Base-by-base conservation (phyloP, 2,888 invertebrate genomes). In the Phoenoteleia sp. region DNA sequence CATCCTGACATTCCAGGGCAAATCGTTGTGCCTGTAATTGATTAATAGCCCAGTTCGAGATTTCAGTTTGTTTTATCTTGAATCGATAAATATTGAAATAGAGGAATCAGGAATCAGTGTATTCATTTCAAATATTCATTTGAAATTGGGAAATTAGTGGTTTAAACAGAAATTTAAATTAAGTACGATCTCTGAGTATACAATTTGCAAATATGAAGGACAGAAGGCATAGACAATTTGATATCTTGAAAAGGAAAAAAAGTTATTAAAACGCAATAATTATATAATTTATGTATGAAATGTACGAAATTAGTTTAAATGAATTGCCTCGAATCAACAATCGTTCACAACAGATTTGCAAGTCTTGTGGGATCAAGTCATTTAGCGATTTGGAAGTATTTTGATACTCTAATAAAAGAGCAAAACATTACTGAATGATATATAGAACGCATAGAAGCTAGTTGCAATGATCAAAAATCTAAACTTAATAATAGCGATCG, bases 1-100 rank as follows among this genome's bases (percentile, higher is more conserved):
- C 94, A 97, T 98, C 88, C 98, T 95, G 87, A 98, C 96, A 94
- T 98, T 98, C 98, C 98, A 98, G 75, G 98, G 97, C 93, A 98
- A 95, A 94, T 98, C 98, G 94, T 98, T 97, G 94, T 98, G 98
- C 85, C 95, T 94, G 89, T 7, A 87, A 88, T 71, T 66, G 42
- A 84, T 75, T 66, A 66, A 69, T 67, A 29, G 47, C 15, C 49
- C 7, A 29, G 25, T 52, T 74, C 21, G 74, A 62, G 62, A 74
- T 39, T 69, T 58, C 36, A 56, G 58, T 67, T 67, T 58, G 36
- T 45, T 66, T 58, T 76, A 75, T 75, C 27, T 56, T 45, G 23
- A 13, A n/a, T 49, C 47, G 72, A 60, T 72, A 42, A 71, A 56
- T 71, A 71, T 47, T 25, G 15, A 29, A 2, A 7, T 39, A n/a